Conservation (phyloP, 37 sponge, comb jelly and placozoan species). For the Haliclona indistincta region DNA sequence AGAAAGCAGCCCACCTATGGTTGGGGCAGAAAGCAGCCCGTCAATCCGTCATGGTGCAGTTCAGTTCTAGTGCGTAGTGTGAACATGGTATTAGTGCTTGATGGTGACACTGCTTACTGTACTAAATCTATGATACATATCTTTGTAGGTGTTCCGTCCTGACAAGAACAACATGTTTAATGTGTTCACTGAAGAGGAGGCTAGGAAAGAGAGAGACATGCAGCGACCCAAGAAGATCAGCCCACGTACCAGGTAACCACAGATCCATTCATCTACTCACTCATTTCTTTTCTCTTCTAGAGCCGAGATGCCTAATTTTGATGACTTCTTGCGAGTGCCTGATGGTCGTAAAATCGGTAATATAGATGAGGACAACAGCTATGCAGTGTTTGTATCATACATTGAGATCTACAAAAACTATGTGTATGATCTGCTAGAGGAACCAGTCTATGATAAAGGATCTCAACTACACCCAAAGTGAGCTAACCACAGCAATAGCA, state of each 20-base stretch:
- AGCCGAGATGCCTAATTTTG: slow-evolving; percentile 63
- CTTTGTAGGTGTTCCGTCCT: slow-evolving; percentile 73
- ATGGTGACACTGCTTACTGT: no score
- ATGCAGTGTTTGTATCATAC: slow-evolving; percentile 93
- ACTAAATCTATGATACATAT: no score
- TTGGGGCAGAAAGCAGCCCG: no score
- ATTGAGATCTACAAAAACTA: slow-evolving; percentile 98
- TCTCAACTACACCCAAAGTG: slow-evolving; percentile 38
- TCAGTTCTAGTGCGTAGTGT: no score
- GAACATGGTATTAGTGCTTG: no score
- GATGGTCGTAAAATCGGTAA: slow-evolving; percentile 44
- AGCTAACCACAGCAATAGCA: no score
- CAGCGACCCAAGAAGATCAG: slow-evolving; percentile 66
- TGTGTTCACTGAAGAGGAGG: slow-evolving; percentile 74
- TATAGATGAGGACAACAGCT: slow-evolving; percentile 89
- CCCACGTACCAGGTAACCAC: slow-evolving; percentile 59
- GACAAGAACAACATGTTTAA: slow-evolving; percentile 77
- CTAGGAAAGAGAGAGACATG: slow-evolving; percentile 31
- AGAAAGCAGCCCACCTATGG: no score
- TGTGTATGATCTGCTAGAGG: slow-evolving; percentile 94
- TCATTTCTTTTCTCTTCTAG: slow-evolving; percentile 11
- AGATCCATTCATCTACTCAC: not conserved
- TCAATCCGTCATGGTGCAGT: no score
- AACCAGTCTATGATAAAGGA: slow-evolving; percentile 7
- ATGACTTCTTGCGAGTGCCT: slow-evolving; percentile 61